phyloP scores from a whole-genome alignment of 2,797 vertebrate genomes.

The Aeoliscus strigatus region DNA sequence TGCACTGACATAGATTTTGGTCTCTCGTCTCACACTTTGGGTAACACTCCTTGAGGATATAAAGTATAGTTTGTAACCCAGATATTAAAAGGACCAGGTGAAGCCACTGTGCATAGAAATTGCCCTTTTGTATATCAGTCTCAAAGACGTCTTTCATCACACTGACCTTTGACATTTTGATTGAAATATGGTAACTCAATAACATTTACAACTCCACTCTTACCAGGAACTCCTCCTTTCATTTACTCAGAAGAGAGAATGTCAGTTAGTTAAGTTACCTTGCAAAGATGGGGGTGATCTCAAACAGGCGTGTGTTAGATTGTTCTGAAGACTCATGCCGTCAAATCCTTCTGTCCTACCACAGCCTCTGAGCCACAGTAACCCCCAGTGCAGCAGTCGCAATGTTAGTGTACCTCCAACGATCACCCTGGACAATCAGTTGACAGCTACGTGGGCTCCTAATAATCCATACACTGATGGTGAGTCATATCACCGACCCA shows the following conservation, averaged over 20 bases:
- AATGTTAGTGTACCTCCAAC: conserved; percentile 72
- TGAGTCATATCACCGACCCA: conserved; percentile 44
- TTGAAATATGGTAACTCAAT: not conserved
- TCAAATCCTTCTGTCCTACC: conserved; percentile 13
- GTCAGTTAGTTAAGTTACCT: no score
- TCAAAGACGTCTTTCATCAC: conserved; percentile 10
- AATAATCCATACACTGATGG: conserved; percentile 67
- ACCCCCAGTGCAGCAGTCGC: conserved; percentile 55
- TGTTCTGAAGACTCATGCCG: conserved; percentile 1
- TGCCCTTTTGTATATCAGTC: conserved; percentile 3
- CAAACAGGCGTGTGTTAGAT: no score
- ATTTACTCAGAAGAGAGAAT: no score
- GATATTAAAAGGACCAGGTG: conserved; percentile 15
- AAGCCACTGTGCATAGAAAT: conserved; percentile 30
- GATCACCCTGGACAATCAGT: conserved; percentile 66
- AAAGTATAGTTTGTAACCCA: conserved; percentile 22
- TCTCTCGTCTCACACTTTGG: no score
- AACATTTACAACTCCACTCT: no score
- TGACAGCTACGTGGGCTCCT: conserved; percentile 63
- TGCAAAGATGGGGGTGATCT: no score
- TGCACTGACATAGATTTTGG: no score
- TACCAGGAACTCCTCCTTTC: no score
- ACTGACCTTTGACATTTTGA: conserved; percentile 16
- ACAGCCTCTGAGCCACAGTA: conserved; percentile 71
- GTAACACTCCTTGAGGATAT: no score